phyloP scores from a whole-genome alignment of 2,113 vertebrate genomes.

The Mobula birostris region DNA sequence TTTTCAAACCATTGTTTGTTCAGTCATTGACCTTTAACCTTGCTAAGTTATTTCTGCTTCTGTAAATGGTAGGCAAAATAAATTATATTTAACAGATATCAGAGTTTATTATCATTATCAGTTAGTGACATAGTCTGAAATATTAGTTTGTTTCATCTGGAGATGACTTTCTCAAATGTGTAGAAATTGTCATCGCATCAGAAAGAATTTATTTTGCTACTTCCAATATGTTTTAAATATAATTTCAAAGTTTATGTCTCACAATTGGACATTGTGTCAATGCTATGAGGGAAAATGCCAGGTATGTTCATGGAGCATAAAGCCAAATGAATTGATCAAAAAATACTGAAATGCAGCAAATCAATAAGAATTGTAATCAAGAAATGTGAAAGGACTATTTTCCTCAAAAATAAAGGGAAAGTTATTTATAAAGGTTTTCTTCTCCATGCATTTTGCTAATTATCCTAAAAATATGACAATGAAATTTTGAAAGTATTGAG shows the following conservation, averaged over 20 bases:
- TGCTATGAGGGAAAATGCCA: background rate
- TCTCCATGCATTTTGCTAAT: background rate
- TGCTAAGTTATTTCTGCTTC: background rate
- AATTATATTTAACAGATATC: background rate
- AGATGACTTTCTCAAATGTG: no score
- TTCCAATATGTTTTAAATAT: background rate
- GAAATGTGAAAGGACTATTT: background rate
- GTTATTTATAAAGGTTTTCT: background rate
- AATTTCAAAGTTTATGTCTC: background rate
- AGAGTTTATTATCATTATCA: background rate
- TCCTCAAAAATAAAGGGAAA: background rate
- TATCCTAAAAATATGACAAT: background rate
- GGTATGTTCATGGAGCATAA: background rate
- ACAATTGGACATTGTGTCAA: background rate
- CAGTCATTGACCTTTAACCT: background rate
- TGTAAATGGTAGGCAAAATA: background rate
- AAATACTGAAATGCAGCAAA: background rate
- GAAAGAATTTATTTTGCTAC: background rate
- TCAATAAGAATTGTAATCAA: background rate
- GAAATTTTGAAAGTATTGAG: background rate
- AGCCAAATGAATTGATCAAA: background rate
- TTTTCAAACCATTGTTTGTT: background rate
- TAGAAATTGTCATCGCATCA: background rate
- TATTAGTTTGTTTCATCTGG: background rate
- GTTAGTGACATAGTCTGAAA: background rate